Conservation (phyloP, 2,797 vertebrate species). For the Distichodus sexfasciatus region DNA sequence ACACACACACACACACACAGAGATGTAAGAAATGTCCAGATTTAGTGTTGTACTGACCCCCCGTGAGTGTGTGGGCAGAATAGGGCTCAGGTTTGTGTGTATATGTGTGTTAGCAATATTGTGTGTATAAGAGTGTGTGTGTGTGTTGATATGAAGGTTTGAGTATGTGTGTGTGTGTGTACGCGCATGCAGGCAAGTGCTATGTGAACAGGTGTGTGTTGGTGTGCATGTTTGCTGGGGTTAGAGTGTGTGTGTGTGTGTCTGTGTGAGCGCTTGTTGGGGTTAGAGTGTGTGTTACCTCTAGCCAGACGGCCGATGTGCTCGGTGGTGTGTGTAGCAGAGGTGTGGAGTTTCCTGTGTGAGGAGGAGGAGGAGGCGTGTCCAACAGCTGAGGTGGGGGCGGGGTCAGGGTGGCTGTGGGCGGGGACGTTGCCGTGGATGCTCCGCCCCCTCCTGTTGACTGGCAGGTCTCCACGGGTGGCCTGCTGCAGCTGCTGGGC, state of each 20-base stretch:
- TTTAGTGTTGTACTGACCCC: not conserved
- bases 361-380: not conserved
- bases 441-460: conserved; percentile 81
- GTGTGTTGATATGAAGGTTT: too few species aligned
- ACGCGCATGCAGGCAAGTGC: too few species aligned
- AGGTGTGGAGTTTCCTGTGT: not conserved
- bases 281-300: not conserved
- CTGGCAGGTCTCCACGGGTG: conserved; percentile 83
- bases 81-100: not conserved
- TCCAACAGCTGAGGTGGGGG: not conserved
- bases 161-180: not conserved
- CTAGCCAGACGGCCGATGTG: not conserved
- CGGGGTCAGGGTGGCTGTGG: not conserved
- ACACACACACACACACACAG: conserved; percentile 3
- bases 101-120: too few species aligned
- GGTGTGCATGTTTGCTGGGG: too few species aligned
- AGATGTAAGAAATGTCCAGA: conserved; percentile 37
- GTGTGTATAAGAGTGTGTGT: too few species aligned
- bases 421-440: not conserved
- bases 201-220: not conserved
- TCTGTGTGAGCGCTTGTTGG: too few species aligned
- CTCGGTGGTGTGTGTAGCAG: not conserved
- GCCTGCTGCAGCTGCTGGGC: conserved; percentile 85
- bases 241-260: not conserved
- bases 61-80: too few species aligned